Evolutionary conservation across 1,140 invertebrate genomes (phyloP), one percentile per base, ranked within the genome.

Genomic region (Lamellibrachia luymesi): DNA sequence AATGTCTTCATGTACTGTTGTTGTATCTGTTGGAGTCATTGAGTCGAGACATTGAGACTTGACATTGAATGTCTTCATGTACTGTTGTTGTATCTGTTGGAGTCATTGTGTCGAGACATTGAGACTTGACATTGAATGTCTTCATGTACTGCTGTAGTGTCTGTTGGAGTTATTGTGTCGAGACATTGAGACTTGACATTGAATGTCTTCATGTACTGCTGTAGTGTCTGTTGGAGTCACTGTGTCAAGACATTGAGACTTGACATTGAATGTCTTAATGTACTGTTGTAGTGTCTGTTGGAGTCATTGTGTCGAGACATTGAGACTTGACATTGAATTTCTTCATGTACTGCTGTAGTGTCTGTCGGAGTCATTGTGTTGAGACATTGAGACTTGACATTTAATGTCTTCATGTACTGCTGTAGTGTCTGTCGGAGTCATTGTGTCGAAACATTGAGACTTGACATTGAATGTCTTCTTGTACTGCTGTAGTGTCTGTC

Each of bases 401-500:
- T 80, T 0, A 80, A 80, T 80, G 64, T 80, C 13, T 80, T 80
- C 64, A 22, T 80, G 64, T 80, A 8, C 64, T 80, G 5, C 4
- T 38, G 38, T 56, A 80, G 64, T 80, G 64, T 80, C 64, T 80
- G 17, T 1, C 4, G 64, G 64, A 80, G 64, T 22, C 64, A 17
- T 22, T 80, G 64, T 80, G 64, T 80, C 64, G 25, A 4, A 2
- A 80, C 64, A 80, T 80, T 80, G 64, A 80, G 6, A 80, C 64
- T 80, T 80, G 64, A 17, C 64, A 80, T 22, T 80, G 25, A 80
- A 80, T 80, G 64, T 80, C 13, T 80, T 91, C 51, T 0, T 50
- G 91, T 92, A 0, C 92, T 50, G 5, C 6, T 92, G 25, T 92
- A 96, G 96, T 93, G 96, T 95, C 94, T 98, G 91, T 95, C 98